Percentiles rank a stretch among this genome's conserved stretches.
Evolutionary conservation across 2,888 invertebrate species (phyloP).

Genomic region (Tipula helvola): DNA sequence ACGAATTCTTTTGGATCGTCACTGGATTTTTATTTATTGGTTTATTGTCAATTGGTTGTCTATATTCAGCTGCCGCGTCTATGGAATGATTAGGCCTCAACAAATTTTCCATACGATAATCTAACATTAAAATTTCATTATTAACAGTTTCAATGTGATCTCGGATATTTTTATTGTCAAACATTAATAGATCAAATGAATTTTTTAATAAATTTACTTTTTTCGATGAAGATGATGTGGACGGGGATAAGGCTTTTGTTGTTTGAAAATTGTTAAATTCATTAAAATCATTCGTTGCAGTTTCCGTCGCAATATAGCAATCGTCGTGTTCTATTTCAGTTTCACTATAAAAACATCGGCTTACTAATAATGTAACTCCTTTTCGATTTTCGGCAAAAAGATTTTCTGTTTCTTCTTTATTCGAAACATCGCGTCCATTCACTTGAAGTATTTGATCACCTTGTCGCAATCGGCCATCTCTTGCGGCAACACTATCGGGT

Average conservation of each 20-base stretch:
- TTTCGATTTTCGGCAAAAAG: slow-evolving; percentile 45
- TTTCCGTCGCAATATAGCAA: slow-evolving; percentile 23
- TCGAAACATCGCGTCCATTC: slow-evolving; percentile 47
- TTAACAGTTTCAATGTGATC: slow-evolving; percentile 36
- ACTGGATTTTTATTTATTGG: not conserved
- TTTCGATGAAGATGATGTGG: slow-evolving; percentile 12
- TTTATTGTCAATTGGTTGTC: slow-evolving; percentile 17
- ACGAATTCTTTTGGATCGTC: not conserved
- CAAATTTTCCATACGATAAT: slow-evolving; percentile 42
- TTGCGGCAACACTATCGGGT: slow-evolving; percentile 44
- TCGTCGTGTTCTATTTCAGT: slow-evolving; percentile 24
- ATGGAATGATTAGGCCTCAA: slow-evolving; percentile 11
- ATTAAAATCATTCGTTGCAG: slow-evolving; percentile 26
- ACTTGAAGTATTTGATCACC: slow-evolving; percentile 48
- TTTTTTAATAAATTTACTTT: slow-evolving; percentile 12
- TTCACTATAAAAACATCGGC: slow-evolving; percentile 44
- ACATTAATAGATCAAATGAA: slow-evolving; percentile 11
- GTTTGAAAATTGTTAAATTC: slow-evolving; percentile 12
- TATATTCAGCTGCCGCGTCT: not conserved
- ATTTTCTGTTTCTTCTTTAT: slow-evolving; percentile 46
- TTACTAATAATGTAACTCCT: slow-evolving; percentile 45
- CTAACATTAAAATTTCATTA: slow-evolving; percentile 41
- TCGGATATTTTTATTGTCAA: slow-evolving; percentile 25
- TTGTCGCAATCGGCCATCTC: slow-evolving; percentile 45
- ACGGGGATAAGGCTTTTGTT: slow-evolving; percentile 11